Conservation (phyloP, 2,888 invertebrate species). For the Spialia ferax region DNA sequence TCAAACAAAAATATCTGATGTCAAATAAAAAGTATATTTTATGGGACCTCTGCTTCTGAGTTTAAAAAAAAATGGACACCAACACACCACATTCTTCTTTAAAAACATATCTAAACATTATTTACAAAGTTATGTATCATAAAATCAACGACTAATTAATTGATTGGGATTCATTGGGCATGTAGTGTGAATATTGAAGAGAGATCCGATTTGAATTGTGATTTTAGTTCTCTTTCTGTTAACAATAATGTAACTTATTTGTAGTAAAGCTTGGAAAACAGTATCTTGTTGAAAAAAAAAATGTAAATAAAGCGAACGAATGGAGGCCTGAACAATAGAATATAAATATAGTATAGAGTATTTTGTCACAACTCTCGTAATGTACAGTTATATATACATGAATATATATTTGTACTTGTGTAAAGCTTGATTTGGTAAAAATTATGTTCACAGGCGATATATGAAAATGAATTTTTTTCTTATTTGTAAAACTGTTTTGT, state of each 20-base stretch:
- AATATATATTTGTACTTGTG: constrained; percentile 68
- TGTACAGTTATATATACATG: constrained; percentile 62
- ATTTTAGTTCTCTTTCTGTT: constrained; percentile 48
- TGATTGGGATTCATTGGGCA: constrained; percentile 62
- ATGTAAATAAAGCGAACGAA: constrained; percentile 79
- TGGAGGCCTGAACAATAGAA: constrained; percentile 75
- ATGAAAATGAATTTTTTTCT: constrained; percentile 60
- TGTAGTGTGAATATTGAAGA: constrained; percentile 51
- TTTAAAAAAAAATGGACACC: no score
- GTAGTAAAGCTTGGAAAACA: constrained; percentile 56
- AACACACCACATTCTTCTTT: not conserved
- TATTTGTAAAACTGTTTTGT: constrained; percentile 50
- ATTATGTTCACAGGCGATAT: constrained; percentile 69
- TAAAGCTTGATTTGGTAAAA: constrained; percentile 66
- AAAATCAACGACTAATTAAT: constrained; percentile 26
- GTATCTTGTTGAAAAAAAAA: constrained; percentile 48
- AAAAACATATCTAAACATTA: not conserved
- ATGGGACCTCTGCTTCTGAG: no score
- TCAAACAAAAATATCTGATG: no score
- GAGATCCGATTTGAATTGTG: constrained; percentile 57
- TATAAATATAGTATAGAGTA: constrained; percentile 63
- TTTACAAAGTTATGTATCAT: constrained; percentile 17
- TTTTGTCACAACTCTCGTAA: constrained; percentile 75
- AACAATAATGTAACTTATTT: constrained; percentile 37
- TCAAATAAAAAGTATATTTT: no score